Evolutionary conservation across 2,888 invertebrate genomes (phyloP).

Genomic region (Griposia aprilina): DNA sequence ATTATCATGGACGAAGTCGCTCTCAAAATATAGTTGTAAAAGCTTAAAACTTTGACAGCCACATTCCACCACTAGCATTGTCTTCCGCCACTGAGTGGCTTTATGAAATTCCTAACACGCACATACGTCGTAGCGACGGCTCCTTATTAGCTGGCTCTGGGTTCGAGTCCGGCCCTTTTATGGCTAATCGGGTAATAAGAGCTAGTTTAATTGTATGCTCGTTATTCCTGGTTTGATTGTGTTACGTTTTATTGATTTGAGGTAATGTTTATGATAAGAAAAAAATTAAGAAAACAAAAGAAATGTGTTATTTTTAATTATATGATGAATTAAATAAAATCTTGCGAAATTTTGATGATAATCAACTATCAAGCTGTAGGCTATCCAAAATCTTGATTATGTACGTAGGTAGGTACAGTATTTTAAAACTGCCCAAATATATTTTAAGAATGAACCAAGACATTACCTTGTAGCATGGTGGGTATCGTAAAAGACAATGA

Average conservation of each 20-base stretch:
- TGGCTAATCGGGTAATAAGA: conserved; percentile 50
- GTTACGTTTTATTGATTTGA: conserved; percentile 34
- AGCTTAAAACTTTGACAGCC: conserved; percentile 57
- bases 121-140: conserved; percentile 59
- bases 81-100: conserved; percentile 66
- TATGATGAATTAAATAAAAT: neutral
- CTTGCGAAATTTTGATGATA: neutral
- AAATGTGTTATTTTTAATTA: neutral
- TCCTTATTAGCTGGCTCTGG: conserved; percentile 60
- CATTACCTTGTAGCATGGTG: neutral
- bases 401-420: neutral
- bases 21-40: neutral
- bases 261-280: neutral
- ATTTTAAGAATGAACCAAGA: neutral
- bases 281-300: too few species aligned
- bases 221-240: conserved; percentile 46
- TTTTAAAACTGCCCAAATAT: neutral
- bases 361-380: neutral
- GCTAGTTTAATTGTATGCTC: conserved; percentile 43
- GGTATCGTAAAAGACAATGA: neutral
- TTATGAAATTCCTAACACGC: conserved; percentile 72
- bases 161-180: conserved; percentile 58
- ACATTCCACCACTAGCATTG: conserved; percentile 29
- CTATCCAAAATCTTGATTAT: neutral
- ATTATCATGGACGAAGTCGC: neutral